A percentile compares a stretch with the other conserved stretches of the same genome.
phyloP scores from a whole-genome alignment of 2,113 vertebrate species.

The Melanostigma gelatinosum region DNA sequence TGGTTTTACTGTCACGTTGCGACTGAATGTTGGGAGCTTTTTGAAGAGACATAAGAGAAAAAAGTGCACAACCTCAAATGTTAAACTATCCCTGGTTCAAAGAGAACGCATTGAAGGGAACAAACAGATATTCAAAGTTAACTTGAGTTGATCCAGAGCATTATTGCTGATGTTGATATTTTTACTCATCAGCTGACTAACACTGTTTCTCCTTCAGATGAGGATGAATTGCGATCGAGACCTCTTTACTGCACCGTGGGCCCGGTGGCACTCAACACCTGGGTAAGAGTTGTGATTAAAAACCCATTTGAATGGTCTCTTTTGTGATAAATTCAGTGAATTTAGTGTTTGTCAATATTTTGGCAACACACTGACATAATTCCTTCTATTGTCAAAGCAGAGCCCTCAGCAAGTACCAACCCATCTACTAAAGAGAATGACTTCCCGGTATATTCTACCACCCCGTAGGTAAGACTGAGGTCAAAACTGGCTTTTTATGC shows the following conservation, averaged over 20 bases:
- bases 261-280: neutral
- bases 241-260: neutral
- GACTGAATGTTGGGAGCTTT: too few relatives aligned
- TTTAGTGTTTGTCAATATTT: neutral
- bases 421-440: too few relatives aligned
- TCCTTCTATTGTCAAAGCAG: neutral
- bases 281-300: neutral
- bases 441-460: neutral
- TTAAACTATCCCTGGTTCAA: neutral
- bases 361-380: neutral
- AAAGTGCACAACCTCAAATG: neutral
- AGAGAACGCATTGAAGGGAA: neutral
- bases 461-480: neutral
- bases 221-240: fast-evolving
- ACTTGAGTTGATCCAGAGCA: neutral
- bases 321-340: neutral
- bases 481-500: neutral
- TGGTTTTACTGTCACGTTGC: too few relatives aligned
- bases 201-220: neutral
- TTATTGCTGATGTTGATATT: neutral
- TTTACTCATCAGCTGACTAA: neutral
- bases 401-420: neutral
- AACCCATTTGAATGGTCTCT: neutral
- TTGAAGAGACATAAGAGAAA: too few relatives aligned
- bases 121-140: neutral